These are phyloP conservation scores for Tachysurus vachellii DNA, from an alignment of 2,113 vertebrate species.

Conservation along the genomic window DNA sequence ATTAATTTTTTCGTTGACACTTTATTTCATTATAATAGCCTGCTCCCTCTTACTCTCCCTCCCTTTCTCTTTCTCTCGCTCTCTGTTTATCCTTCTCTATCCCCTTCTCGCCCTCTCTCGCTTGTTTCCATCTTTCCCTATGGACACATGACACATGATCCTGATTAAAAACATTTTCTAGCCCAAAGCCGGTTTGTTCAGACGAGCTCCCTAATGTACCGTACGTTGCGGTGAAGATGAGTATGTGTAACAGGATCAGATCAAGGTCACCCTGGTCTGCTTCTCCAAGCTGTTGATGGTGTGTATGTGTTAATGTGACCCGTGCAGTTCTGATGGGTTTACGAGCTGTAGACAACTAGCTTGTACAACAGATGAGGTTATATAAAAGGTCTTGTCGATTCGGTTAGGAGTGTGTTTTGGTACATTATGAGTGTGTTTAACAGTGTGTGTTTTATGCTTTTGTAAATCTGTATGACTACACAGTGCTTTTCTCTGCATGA, in stretches of 20 bases:
- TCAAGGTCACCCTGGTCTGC: background rate
- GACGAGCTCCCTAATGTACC: background rate
- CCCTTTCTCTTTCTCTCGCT: background rate
- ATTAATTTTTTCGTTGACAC: slow-evolving; percentile 48
- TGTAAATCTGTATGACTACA: background rate
- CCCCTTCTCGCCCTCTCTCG: background rate
- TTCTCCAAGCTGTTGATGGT: slow-evolving; percentile 9
- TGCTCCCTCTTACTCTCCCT: background rate
- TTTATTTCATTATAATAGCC: slow-evolving; percentile 22
- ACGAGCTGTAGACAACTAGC: background rate
- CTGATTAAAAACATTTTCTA: slow-evolving; percentile 7
- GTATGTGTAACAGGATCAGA: background rate
- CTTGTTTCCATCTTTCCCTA: background rate
- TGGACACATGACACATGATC: background rate
- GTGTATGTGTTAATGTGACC: background rate
- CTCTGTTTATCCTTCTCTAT: slow-evolving; percentile 7
- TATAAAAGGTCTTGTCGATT: background rate
- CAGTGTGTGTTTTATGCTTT: background rate
- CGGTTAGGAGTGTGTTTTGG: background rate
- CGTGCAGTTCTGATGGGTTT: background rate
- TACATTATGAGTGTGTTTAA: background rate
- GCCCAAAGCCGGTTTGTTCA: background rate
- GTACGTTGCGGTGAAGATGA: background rate
- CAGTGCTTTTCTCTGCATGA: background rate
- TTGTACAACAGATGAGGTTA: background rate